Evolutionary conservation across 2,113 vertebrate species (phyloP), one percentile per base, ranked within the genome.

Genomic region (Antechinus stuartii): DNA sequence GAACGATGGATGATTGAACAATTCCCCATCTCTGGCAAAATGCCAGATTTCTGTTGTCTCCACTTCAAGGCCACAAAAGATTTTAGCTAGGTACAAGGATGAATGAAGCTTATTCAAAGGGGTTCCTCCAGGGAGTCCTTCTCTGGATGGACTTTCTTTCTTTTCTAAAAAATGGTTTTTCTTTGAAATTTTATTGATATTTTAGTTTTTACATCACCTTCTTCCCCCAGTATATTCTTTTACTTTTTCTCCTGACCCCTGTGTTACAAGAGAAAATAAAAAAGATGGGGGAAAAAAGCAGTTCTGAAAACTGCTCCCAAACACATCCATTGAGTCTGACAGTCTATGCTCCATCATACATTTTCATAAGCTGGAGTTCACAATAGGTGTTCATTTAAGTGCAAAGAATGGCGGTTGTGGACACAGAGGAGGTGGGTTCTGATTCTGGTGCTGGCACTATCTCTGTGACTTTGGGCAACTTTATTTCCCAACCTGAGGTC

Each of bases 321-420:
- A 84, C 0, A 22, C 6, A 84, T 84, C n/a, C 35, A 42, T 8
- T 84, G 68, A 42, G n/a, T 42, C 19, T 22, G 68, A 84, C n/a
- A 8, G 1, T 0, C 4, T 0, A 35, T 35, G 50, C 30, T 27
- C 1, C 0, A 26, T 46, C 11, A 89, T 53, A 68, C 8, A 5
- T 11, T 23, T 8, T 46, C 0, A 53, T 90, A 53, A 12, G 2
- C 8, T 10, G 91, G 47, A 26, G 0, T 24, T 89, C 53, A 92
- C 27, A 3, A 23, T 12, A 55, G 92, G 46, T 90, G 9, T n/a
- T 42, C 22, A 16, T 0, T 0, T 76, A 27, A 84, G 68, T 42
- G n/a, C n/a, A 84, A 84, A 42, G 68, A 76, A 42, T 84, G 2
- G 16, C 23, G 68, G n/a, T 42, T 8, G n/a, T 84, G n/a, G 35